Base-by-base conservation (phyloP, 2,113 vertebrate genomes). In the Odontesthes bonariensis region DNA sequence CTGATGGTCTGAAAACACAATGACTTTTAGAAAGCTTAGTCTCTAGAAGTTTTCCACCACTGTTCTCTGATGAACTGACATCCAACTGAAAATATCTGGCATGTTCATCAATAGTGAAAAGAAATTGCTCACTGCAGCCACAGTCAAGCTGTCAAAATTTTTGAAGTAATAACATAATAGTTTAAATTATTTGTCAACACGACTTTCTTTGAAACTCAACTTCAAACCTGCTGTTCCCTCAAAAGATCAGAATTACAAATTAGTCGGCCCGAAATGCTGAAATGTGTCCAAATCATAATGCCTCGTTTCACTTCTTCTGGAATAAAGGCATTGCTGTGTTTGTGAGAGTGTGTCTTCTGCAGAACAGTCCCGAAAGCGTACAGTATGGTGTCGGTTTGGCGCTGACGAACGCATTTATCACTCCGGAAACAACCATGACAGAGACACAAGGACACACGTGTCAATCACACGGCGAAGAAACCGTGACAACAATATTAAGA, bases 341-440 rank as follows among this genome's bases (percentile, higher is more conserved):
- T 20, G 61, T 51, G 46, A 38, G 65, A 38, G 51, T 46, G 35
- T 4, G 6, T 77, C 53, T 42, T 44, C 88, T 83, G 96, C 91
- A 92, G 94, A 91, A 95, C 93, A 79, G 93, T 96, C 95, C 96
- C 98, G 95, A 98, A 98, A 94, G 96, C 97, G 94, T 96, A 96
- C 90, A 97, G 96, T 94, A 98, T 99, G 96, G 97, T 96, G 96
- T 98, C 95, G 95, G 93, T 3, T 97, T 98, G 96, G 96, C 96
- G 94, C 97, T 98, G 95, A 96, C 83, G 91, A 97, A 98, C 92
- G 99, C 97, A 82, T 97, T 97, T 94, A 97, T 96, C 93, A 94
- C 96, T 94, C 97, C 98, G 94, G 51, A 82, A 93, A 83, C 63
- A 91, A 86, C 17, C 63, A 32, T 79, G 82, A 84, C 82, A 85